Base-by-base conservation (phyloP, 1,140 invertebrate species). In the Copidosoma floridanum region DNA sequence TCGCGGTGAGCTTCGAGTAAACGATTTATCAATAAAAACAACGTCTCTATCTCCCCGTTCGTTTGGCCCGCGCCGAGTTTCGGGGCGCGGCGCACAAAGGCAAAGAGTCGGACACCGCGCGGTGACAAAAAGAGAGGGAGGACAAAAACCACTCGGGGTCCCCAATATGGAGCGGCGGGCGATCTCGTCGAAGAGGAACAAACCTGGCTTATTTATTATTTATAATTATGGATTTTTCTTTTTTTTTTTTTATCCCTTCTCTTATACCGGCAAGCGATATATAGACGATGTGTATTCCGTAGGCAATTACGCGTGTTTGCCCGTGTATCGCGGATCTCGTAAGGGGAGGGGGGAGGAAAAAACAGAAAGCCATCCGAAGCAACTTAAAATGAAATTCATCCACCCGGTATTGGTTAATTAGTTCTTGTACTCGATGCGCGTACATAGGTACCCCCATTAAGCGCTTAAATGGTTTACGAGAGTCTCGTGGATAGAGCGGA, bases 221-320 rank as follows among this genome's bases (percentile, higher is more conserved):
- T 71, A 53, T 53, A 71, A 74, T 72, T 74, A 76, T 71, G 69
- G 66, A 74, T 72, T 75, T 75, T 74, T 71, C 70, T 59, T n/a
- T n/a, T n/a, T n/a, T n/a, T n/a, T n/a, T n/a, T n/a, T n/a, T n/a
- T n/a, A n/a, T n/a, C n/a, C n/a, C n/a, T n/a, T n/a, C n/a, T n/a
- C n/a, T n/a, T n/a, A n/a, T n/a, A n/a, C n/a, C n/a, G n/a, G n/a
- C n/a, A n/a, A n/a, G n/a, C n/a, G n/a, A n/a, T n/a, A n/a, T n/a
- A n/a, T n/a, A n/a, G n/a, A n/a, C n/a, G n/a, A n/a, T n/a, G n/a
- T n/a, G n/a, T n/a, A n/a, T n/a, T n/a, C n/a, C n/a, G n/a, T n/a
- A n/a, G 37, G 37, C 38, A 58, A 58, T 58, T 58, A 52, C 2
- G n/a, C 38, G 27, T 12, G 32, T 20, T 3, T 3, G 29, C 27